Conservation (phyloP, 1,140 invertebrate species). For the Brachionus koreanus region DNA sequence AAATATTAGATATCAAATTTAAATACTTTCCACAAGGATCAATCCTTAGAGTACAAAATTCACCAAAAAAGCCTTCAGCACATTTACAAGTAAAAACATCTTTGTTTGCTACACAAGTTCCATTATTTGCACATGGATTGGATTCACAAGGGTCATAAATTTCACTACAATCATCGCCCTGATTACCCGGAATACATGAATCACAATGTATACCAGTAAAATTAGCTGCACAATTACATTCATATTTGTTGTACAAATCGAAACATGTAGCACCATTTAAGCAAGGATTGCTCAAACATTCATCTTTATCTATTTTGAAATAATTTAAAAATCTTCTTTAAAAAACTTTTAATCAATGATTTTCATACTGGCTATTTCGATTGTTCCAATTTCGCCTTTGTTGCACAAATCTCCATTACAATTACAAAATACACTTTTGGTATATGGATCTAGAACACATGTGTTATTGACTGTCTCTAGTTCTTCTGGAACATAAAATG, state of each 20-base stretch:
- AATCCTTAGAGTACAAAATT: not conserved
- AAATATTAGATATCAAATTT: not conserved
- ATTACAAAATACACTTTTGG: constrained; percentile 20
- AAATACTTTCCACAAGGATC: constrained; percentile 8
- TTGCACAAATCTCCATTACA: constrained; percentile 18
- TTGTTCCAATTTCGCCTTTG: not conserved
- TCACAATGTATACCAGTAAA: constrained; percentile 36
- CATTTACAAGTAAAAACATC: constrained; percentile 1
- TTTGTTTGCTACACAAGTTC: constrained; percentile 48
- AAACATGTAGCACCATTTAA: constrained; percentile 76
- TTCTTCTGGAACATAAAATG: not conserved
- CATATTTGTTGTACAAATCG: constrained; percentile 9
- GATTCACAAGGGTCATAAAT: constrained; percentile 46
- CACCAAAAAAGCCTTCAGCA: not conserved
- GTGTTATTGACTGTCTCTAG: not conserved
- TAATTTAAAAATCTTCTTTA: not conserved
- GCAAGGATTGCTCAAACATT: constrained; percentile 91
- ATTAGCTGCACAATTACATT: constrained; percentile 3
- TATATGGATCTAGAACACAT: constrained; percentile 32
- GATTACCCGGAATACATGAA: constrained; percentile 17
- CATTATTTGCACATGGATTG: constrained; percentile 52
- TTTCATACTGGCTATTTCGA: not conserved
- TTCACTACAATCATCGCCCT: not conserved
- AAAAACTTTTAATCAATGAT: no score
- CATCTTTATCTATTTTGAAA: constrained; percentile 52